Conservation (phyloP, 2,797 vertebrate species). For the Arctocebus calabarensis region DNA sequence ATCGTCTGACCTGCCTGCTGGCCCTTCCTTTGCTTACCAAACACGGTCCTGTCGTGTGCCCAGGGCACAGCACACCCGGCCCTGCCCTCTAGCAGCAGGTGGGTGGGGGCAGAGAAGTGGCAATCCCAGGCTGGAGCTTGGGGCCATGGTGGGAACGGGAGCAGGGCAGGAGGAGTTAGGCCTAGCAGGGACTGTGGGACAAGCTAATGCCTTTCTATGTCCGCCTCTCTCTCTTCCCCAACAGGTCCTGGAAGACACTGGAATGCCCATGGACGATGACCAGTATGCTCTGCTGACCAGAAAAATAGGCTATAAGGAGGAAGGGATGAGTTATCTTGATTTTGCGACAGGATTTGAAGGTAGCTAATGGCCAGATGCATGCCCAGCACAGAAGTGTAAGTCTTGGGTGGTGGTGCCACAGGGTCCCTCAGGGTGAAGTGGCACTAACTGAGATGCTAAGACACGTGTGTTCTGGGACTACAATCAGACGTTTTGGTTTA, state of each 20-base stretch:
- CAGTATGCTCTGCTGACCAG: slow-evolving; percentile 79
- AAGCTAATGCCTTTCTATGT: not conserved
- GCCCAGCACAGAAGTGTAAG: accelerated
- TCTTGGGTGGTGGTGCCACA: accelerated
- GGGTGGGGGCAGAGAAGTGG: not conserved
- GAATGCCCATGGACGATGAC: slow-evolving; percentile 81
- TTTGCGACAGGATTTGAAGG: slow-evolving; percentile 84
- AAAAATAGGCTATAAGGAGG: slow-evolving; percentile 80
- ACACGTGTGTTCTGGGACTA: not conserved
- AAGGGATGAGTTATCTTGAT: slow-evolving; percentile 80
- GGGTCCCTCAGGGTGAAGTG: accelerated
- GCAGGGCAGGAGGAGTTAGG: not conserved
- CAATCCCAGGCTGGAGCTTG: accelerated
- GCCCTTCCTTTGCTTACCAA: not conserved
- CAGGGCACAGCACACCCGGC: not conserved
- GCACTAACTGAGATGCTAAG: not conserved
- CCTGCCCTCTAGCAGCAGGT: not conserved
- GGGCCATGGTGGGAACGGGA: accelerated
- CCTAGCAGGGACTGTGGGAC: accelerated
- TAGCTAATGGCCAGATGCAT: slow-evolving; percentile 57
- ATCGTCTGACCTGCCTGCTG: accelerated
- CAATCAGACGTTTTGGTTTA: not conserved
- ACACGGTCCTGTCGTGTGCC: not conserved
- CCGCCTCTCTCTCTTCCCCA: slow-evolving; percentile 16
- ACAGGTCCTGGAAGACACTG: slow-evolving; percentile 84